Evolutionary conservation across 1,140 invertebrate species (phyloP), one percentile per base, ranked within the genome.

Genomic region (Cydia amplana): DNA sequence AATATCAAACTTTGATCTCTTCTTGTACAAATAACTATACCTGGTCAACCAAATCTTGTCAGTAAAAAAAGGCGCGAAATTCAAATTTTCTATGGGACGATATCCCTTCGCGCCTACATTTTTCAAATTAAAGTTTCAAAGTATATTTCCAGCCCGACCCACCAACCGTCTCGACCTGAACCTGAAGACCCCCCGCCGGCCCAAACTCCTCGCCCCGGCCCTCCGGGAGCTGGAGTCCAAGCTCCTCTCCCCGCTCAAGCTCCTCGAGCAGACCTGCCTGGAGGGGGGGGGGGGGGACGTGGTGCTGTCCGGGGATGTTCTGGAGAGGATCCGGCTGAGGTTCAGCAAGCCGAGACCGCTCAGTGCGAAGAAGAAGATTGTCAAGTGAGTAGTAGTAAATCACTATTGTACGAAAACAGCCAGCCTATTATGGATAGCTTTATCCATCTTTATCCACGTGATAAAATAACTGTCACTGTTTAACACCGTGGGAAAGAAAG

Each of bases 371-470:
- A 85, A 73, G 74, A 88, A 78, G 60, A 85, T 89, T 78, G 79
- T 89, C 10, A 79, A 82, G 88, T 90, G 20, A 86, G 83, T 88
- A n/a, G n/a, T n/a, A n/a, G n/a, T n/a, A n/a, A n/a, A n/a, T n/a
- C n/a, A n/a, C n/a, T n/a, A n/a, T n/a, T n/a, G n/a, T n/a, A n/a
- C n/a, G n/a, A n/a, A n/a, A n/a, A n/a, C n/a, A n/a, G n/a, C n/a
- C n/a, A n/a, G n/a, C n/a, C n/a, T n/a, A n/a, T n/a, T n/a, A n/a
- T n/a, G n/a, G n/a, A n/a, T n/a, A n/a, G n/a, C n/a, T n/a, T n/a
- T n/a, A n/a, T n/a, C n/a, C n/a, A n/a, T n/a, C n/a, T n/a, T n/a
- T n/a, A n/a, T n/a, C n/a, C n/a, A n/a, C n/a, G n/a, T n/a, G n/a
- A n/a, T n/a, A n/a, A n/a, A n/a, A n/a, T n/a, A n/a, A n/a, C n/a